phyloP scores from a whole-genome alignment of 1,140 invertebrate genomes.

The Pinna nobilis region DNA sequence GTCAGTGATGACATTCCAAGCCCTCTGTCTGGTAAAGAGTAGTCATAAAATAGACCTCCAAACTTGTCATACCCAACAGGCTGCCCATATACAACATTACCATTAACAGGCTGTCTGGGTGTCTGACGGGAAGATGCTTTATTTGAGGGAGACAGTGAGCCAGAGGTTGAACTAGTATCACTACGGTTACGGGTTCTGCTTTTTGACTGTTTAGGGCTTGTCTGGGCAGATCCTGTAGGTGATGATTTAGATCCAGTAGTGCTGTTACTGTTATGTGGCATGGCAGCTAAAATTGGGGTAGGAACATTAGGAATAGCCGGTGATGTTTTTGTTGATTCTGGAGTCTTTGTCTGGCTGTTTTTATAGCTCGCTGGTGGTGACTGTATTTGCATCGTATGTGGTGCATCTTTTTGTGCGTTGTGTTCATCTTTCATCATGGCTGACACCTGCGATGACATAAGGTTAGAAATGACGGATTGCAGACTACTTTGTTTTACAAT shows the following conservation, averaged over 20 bases:
- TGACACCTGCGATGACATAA: constrained; percentile 43
- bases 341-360: constrained; percentile 3
- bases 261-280: background rate
- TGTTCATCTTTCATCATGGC: constrained; percentile 36
- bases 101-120: background rate
- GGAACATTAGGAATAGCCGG: background rate
- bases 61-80: constrained; percentile 46
- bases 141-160: background rate
- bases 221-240: background rate
- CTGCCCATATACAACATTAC: constrained; percentile 16
- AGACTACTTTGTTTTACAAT: constrained; percentile 29
- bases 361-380: too few relatives aligned
- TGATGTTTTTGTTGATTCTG: background rate
- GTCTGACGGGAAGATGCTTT: background rate
- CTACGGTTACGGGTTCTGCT: background rate
- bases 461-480: constrained; percentile 50
- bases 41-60: constrained; percentile 58
- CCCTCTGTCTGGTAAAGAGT: constrained; percentile 68
- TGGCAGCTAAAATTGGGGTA: background rate
- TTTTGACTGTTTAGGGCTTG: constrained; percentile 11
- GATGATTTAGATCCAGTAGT: constrained; percentile 4
- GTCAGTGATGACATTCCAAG: constrained; percentile 47
- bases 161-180: background rate
- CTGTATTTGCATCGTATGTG: too few relatives aligned
- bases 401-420: too few relatives aligned